Conservation (phyloP, 2,113 vertebrate species). For the Centropus unirufus region DNA sequence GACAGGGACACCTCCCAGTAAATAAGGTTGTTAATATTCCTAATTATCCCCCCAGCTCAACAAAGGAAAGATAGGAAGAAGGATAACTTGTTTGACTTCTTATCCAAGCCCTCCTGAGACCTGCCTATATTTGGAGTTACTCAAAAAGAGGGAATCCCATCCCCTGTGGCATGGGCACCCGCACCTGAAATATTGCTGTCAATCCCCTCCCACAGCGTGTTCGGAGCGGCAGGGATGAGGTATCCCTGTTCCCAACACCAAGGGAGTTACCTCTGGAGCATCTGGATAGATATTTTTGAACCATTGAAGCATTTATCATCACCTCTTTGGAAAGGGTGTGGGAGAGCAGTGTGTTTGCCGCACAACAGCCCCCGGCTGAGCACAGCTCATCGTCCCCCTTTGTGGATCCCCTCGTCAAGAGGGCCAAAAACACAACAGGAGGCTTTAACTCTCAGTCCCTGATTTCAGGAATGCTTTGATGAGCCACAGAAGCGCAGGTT, state of each 20-base stretch:
- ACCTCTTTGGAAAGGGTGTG: neutral
- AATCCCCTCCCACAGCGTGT: neutral
- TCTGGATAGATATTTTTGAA: neutral
- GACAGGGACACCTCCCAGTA: too few species aligned
- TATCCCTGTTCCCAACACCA: accelerated
- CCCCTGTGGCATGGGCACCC: neutral
- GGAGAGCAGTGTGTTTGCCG: neutral
- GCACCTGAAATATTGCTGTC: accelerated
- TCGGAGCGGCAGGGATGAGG: neutral
- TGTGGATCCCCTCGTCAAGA: conserved; percentile 15
- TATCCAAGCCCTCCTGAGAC: neutral
- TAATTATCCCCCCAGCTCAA: neutral
- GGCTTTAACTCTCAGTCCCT: conserved; percentile 17
- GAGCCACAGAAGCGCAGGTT: neutral
- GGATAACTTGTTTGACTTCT: neutral
- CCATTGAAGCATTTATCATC: neutral
- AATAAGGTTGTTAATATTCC: too few species aligned
- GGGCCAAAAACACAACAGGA: conserved; percentile 11
- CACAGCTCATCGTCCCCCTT: neutral
- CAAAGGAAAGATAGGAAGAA: neutral
- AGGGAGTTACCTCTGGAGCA: neutral
- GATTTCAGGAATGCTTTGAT: conserved; percentile 50
- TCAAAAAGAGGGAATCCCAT: neutral
- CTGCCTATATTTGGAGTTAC: neutral
- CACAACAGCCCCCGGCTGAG: neutral